Conservation (phyloP, 1,140 invertebrate species). For the Pantala flavescens region DNA sequence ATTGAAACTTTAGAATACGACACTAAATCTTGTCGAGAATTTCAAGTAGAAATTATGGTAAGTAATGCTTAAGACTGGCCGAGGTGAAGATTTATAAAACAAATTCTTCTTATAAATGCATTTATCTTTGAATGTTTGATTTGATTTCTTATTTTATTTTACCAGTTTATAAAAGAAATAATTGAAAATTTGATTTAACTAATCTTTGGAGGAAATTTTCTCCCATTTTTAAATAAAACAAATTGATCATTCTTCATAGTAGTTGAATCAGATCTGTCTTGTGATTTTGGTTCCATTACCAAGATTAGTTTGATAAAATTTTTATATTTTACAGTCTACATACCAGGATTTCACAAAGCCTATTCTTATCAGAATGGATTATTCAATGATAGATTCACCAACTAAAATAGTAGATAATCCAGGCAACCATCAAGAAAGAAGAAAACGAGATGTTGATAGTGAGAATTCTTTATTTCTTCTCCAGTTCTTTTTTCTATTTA, state of each 20-base stretch:
- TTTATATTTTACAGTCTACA: not conserved
- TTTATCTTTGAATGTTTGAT: too few species aligned
- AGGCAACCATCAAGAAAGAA: not conserved
- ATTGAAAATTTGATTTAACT: too few species aligned
- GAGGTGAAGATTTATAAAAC: not conserved
- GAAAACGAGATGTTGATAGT: slow-evolving; percentile 2
- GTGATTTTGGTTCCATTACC: too few species aligned
- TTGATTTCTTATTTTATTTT: too few species aligned
- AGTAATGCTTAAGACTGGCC: not conserved
- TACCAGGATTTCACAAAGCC: slow-evolving; percentile 1
- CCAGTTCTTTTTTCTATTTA: too few species aligned
- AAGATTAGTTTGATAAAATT: not conserved
- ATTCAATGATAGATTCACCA: too few species aligned
- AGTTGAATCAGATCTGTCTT: too few species aligned
- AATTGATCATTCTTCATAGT: too few species aligned
- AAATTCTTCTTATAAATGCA: too few species aligned
- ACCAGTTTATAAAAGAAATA: too few species aligned
- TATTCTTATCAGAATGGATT: not conserved
- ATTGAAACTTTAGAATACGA: not conserved
- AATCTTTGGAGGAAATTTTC: too few species aligned
- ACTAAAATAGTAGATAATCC: not conserved
- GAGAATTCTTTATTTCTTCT: not conserved
- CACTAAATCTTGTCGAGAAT: not conserved
- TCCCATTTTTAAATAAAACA: too few species aligned
- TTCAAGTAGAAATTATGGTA: slow-evolving; percentile 1